phyloP scores from a whole-genome alignment of 2,113 vertebrate species.

The Apus apus region DNA sequence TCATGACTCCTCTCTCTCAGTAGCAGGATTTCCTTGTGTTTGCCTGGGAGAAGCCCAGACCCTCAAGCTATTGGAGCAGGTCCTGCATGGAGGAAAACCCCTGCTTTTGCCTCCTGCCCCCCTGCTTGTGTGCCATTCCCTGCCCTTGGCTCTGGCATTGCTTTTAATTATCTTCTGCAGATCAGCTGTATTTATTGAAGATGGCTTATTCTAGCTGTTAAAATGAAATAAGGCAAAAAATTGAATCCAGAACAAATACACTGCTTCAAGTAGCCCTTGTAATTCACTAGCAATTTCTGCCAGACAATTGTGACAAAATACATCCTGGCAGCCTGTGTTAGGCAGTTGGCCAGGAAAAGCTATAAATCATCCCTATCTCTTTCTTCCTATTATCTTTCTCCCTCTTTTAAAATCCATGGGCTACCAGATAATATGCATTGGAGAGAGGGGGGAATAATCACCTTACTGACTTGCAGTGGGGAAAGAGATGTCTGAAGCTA shows the following conservation, averaged over 20 bases:
- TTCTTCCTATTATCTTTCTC: background rate
- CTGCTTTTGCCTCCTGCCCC: background rate
- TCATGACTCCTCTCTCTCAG: accelerated
- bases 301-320: constrained; percentile 49
- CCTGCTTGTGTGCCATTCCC: background rate
- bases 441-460: background rate
- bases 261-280: constrained; percentile 25
- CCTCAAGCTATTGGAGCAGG: background rate
- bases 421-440: background rate
- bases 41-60: background rate
- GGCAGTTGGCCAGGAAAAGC: constrained; percentile 16
- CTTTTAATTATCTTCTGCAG: constrained; percentile 30
- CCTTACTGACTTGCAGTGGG: background rate
- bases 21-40: background rate
- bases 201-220: constrained; percentile 39
- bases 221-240: constrained; percentile 62
- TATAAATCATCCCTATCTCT: constrained; percentile 1
- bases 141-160: background rate
- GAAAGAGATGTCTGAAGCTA: background rate
- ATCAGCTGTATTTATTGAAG: constrained; percentile 22
- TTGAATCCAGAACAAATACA: constrained; percentile 38
- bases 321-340: background rate
- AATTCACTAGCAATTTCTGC: constrained; percentile 35
- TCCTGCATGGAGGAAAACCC: background rate
- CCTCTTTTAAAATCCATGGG: background rate